These are phyloP conservation scores for Yponomeuta plumbellus DNA, from an alignment of 2,888 invertebrate species.

Conservation along the genomic window DNA sequence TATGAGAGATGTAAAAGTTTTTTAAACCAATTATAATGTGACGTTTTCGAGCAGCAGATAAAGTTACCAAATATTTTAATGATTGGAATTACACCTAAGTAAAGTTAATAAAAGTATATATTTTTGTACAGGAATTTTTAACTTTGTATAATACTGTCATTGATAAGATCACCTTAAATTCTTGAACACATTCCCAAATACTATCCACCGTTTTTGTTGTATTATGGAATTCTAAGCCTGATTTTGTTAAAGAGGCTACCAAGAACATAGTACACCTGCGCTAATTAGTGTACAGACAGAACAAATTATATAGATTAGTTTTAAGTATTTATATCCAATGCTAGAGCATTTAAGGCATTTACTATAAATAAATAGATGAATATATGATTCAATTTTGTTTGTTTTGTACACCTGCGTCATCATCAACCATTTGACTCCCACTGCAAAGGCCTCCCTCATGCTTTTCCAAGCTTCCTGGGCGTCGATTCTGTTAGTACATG, in stretches of 20 bases:
- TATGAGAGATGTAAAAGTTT: too few species aligned
- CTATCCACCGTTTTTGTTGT: background rate
- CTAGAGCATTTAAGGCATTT: constrained; percentile 2
- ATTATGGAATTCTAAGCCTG: background rate
- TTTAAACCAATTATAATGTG: background rate
- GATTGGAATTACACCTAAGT: constrained; percentile 16
- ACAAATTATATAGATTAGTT: background rate
- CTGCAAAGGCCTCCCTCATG: too few species aligned
- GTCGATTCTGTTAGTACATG: too few species aligned
- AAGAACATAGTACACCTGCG: background rate
- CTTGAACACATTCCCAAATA: background rate
- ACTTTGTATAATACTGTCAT: background rate
- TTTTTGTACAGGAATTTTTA: too few species aligned
- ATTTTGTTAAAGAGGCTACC: background rate
- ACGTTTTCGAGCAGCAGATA: constrained; percentile 26
- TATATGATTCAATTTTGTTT: background rate
- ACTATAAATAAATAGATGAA: background rate
- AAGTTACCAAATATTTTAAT: constrained; percentile 37
- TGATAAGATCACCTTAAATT: background rate
- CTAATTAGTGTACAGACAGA: background rate
- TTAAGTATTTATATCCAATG: constrained; percentile 18
- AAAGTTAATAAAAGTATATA: too few species aligned
- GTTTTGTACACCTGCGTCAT: background rate
- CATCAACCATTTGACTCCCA: too few species aligned
- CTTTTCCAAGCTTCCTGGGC: too few species aligned